Evolutionary conservation across 2,113 vertebrate species (phyloP).

Genomic region (Plecotus auritus): DNA sequence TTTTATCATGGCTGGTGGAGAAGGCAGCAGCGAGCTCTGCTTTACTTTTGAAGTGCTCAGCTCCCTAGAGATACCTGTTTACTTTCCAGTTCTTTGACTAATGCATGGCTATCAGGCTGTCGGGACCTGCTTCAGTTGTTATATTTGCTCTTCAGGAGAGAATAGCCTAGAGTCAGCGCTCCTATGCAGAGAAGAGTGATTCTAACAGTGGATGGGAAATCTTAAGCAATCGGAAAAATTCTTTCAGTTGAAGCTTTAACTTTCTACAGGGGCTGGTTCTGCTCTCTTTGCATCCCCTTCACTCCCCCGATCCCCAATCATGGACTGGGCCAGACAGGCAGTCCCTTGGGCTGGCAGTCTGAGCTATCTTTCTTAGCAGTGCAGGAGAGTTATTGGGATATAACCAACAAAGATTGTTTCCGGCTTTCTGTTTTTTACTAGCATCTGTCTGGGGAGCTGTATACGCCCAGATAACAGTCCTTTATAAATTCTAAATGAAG

Average conservation of each 20-base stretch:
- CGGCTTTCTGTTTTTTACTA: background rate
- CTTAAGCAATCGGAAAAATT: background rate
- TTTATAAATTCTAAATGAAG: background rate
- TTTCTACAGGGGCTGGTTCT: background rate
- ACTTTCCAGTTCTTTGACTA: background rate
- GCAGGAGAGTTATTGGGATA: background rate
- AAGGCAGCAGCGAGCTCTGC: background rate
- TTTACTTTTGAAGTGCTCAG: background rate
- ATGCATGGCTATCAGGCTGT: background rate
- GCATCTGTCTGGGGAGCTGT: background rate
- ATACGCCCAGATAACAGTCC: background rate
- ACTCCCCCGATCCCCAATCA: background rate
- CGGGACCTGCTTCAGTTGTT: background rate
- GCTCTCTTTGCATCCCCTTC: background rate
- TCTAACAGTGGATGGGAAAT: background rate
- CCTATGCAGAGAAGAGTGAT: background rate
- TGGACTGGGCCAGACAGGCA: background rate
- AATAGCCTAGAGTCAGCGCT: background rate
- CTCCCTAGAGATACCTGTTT: background rate
- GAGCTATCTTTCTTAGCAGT: background rate
- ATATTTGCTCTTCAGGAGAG: background rate
- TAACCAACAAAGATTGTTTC: background rate
- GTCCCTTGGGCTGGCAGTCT: background rate
- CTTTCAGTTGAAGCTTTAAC: background rate
- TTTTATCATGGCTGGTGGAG: background rate